Base-by-base conservation (phyloP, 2,888 invertebrate species). In the Lepetodrilus schrolli region DNA sequence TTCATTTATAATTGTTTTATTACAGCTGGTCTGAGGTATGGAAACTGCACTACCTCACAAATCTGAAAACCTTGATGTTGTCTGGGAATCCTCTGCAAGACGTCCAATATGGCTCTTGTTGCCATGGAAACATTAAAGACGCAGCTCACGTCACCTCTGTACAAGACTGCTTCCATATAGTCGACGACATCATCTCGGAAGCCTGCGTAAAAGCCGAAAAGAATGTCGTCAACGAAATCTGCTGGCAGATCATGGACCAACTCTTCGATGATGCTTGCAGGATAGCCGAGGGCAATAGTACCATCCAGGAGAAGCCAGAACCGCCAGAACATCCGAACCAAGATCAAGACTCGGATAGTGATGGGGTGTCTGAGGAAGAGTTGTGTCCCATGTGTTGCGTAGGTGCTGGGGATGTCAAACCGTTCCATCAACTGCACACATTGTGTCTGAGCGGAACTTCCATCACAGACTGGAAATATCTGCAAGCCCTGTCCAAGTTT, bases 1-100 rank as follows among this genome's bases (percentile, higher is more conserved):
- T 37, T 3, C 13, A 5, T 4, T 21, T 21, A 7, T 51, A 36
- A 43, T 26, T 26, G 48, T 23, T 43, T 1, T 65, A 43, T 80
- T 80, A 47, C 79, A 87, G 87, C 37, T 88, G 87, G 87, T 66
- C 80, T 7, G 86, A 88, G 74, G 80, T 88, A 2, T 86, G 85
- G 85, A 88, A 86, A 66, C 76, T 88, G 2, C 75, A 83, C 26
- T 65, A 78, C 66, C 70, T 88, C 5, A 79, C 82, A 23, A 79
- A 81, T 13, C 77, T 88, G 49, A 80, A 84, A 21, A 80, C 79
- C n/a, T 76, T 88, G 7, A 83, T 88, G 30, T 73, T 88, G 50
- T 87, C 87, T 47, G 87, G 83, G 4, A 88, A 88, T 69, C 87
- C 87, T 7, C 72, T 88, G 4, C 48, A 76, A 49, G 81, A 85